A percentile compares a stretch with the other conserved stretches of the same genome.
Evolutionary conservation across 2,113 vertebrate species (phyloP).

Genomic region (Psephotus haematonotus): DNA sequence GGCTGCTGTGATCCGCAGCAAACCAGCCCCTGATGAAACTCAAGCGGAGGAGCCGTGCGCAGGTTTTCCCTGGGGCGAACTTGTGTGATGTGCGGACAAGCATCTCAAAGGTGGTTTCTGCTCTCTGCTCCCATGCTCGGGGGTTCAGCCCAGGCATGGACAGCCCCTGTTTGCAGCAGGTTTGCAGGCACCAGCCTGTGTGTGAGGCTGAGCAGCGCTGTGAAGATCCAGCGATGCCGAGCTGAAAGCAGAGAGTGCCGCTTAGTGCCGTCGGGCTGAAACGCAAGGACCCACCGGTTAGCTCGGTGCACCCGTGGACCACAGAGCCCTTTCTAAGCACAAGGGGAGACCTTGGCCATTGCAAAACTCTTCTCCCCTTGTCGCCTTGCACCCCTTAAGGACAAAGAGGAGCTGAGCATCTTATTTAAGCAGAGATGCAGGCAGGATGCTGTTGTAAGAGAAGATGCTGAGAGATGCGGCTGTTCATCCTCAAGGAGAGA

Average conservation of each 20-base stretch:
- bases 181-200: not conserved
- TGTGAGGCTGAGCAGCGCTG: not conserved
- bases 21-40: not conserved
- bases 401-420: not conserved
- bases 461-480: not conserved
- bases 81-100: rapidly evolving
- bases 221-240: rapidly evolving
- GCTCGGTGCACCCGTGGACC: not conserved
- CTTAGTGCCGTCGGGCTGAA: not conserved
- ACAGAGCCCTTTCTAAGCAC: rapidly evolving
- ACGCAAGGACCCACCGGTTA: not conserved
- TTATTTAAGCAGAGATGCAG: not conserved
- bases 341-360: rapidly evolving
- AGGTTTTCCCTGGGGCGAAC: not conserved
- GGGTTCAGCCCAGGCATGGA: rapidly evolving
- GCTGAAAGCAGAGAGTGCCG: constrained; percentile 17
- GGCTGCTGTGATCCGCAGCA: not conserved
- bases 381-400: not conserved
- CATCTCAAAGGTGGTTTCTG: rapidly evolving
- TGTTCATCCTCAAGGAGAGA: rapidly evolving
- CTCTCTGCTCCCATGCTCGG: rapidly evolving
- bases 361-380: not conserved
- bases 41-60: rapidly evolving
- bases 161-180: rapidly evolving
- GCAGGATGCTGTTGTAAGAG: rapidly evolving